phyloP scores from a whole-genome alignment of 2,888 invertebrate genomes.

The Perithous albicinctus region DNA sequence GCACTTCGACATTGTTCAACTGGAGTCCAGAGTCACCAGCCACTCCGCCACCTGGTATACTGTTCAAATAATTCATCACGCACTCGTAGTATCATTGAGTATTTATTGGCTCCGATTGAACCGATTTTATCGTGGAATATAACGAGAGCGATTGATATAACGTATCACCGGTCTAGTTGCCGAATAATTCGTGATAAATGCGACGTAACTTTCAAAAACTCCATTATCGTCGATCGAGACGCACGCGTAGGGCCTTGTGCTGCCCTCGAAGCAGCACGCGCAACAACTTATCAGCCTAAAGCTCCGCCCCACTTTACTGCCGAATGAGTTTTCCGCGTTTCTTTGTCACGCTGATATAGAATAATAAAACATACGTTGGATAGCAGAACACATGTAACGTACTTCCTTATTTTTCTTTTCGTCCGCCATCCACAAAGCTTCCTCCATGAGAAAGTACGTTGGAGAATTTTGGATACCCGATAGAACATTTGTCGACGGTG shows the following conservation, averaged over 20 bases:
- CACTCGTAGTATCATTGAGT: constrained; percentile 65
- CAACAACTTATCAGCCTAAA: constrained; percentile 12
- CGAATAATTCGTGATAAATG: constrained; percentile 65
- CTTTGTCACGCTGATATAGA: no score
- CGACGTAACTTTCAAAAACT: constrained; percentile 75
- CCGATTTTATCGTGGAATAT: constrained; percentile 45
- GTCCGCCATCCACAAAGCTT: no score
- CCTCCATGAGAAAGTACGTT: no score
- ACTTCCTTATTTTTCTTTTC: no score
- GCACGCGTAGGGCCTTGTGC: constrained; percentile 70
- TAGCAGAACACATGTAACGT: no score
- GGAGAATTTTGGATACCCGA: no score
- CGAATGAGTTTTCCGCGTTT: constrained; percentile 15
- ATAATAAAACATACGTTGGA: no score
- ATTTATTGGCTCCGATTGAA: constrained; percentile 58
- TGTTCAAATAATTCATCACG: constrained; percentile 82
- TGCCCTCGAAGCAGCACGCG: constrained; percentile 71
- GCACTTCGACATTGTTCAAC: constrained; percentile 82
- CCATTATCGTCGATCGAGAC: constrained; percentile 63
- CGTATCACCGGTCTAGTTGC: constrained; percentile 73
- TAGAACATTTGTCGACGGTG: no score
- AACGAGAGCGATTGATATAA: constrained; percentile 47
- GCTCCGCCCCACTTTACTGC: constrained; percentile 52
- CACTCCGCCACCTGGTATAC: constrained; percentile 73
- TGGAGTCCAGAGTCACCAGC: constrained; percentile 81